Conservation (phyloP, 1,140 invertebrate species). For the Brachionus calyciflorus region DNA sequence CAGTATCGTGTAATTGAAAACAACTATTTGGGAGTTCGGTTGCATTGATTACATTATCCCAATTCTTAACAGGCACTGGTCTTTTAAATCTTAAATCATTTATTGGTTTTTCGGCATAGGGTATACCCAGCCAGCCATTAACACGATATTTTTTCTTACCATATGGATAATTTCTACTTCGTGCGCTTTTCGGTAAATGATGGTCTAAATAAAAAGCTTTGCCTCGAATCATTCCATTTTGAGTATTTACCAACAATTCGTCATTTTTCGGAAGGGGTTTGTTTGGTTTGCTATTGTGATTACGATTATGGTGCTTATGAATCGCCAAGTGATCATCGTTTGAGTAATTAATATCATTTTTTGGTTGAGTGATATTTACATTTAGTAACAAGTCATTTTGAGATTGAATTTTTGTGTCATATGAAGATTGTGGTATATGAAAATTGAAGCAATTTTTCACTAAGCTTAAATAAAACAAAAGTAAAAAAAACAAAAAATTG, state of each 20-base stretch:
- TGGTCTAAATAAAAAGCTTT: constrained; percentile 34
- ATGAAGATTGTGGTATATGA: neutral
- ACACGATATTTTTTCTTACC: constrained; percentile 18
- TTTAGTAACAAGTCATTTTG: neutral
- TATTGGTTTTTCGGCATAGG: constrained; percentile 50
- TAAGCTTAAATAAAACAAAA: neutral
- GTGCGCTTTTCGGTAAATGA: neutral
- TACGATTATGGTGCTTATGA: constrained; percentile 26
- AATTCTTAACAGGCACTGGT: constrained; percentile 66
- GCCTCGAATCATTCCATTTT: constrained; percentile 26
- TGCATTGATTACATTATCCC: constrained; percentile 72
- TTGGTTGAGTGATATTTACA: constrained; percentile 22
- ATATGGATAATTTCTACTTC: neutral
- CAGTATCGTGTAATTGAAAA: constrained; percentile 81
- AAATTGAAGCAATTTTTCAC: neutral
- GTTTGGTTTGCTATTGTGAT: neutral
- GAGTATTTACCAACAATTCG: constrained; percentile 13
- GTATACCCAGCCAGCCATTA: constrained; percentile 49
- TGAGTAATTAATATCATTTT: neutral
- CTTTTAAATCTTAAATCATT: constrained; percentile 49
- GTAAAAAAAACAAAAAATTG: constrained; percentile 18
- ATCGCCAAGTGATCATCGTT: neutral
- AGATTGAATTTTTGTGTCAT: neutral
- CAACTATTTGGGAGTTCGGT: constrained; percentile 82
- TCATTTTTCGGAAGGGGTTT: neutral